phyloP scores from a whole-genome alignment of 2,888 invertebrate genomes.

The Coremacera marginata region DNA sequence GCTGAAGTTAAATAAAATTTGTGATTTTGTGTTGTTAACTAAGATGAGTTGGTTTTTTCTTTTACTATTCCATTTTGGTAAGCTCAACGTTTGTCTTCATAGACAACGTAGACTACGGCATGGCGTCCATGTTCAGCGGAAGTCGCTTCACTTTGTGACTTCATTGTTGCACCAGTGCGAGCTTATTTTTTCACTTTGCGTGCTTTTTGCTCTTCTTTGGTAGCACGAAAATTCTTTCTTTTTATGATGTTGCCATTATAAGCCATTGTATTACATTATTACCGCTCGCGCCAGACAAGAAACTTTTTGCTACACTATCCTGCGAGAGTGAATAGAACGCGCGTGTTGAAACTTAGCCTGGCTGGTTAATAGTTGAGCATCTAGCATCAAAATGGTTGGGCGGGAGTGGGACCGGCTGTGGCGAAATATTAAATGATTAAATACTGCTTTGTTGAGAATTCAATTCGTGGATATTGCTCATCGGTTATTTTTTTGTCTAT shows the following conservation, averaged over 20 bases:
- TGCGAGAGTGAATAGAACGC: neutral
- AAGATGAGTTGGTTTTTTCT: neutral
- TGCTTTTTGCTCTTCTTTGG: neutral
- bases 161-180: neutral
- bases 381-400: too few species aligned
- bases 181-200: neutral
- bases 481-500: neutral
- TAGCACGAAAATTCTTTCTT: neutral
- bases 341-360: neutral
- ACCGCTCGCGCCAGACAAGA: neutral
- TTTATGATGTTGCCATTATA: neutral
- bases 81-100: too few species aligned
- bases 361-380: neutral
- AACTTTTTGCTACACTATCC: neutral
- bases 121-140: too few species aligned
- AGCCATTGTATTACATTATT: slow-evolving; percentile 6
- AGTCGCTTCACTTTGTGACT: neutral
- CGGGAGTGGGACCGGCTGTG: neutral
- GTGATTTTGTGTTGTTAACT: neutral
- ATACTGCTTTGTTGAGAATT: slow-evolving; percentile 16
- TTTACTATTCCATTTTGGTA: too few species aligned
- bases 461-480: slow-evolving; percentile 7
- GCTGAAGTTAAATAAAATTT: neutral
- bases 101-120: too few species aligned
- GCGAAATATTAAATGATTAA: slow-evolving; percentile 17